phyloP scores from a whole-genome alignment of 2,113 vertebrate genomes.

The Uropsilus gracilis region DNA sequence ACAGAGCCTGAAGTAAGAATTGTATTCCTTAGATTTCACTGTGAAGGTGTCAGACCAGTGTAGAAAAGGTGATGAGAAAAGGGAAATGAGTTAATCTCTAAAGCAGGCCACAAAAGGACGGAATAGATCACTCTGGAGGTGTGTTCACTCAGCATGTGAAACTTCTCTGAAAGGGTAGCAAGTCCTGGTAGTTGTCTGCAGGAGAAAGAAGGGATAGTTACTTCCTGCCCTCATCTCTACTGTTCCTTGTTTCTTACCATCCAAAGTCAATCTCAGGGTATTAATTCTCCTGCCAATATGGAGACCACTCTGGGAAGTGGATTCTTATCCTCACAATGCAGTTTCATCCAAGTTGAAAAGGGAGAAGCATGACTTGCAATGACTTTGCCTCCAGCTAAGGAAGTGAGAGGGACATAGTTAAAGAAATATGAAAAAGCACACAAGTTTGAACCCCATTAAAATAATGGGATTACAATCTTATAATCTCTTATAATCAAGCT shows the following conservation, averaged over 20 bases:
- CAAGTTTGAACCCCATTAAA: not conserved
- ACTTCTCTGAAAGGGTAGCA: not conserved
- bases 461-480: too few species aligned
- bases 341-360: not conserved
- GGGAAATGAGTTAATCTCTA: conserved; percentile 5
- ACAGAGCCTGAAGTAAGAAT: not conserved
- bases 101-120: not conserved
- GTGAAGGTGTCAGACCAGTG: not conserved
- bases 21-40: conserved; percentile 5
- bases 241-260: not conserved
- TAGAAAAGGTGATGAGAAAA: not conserved
- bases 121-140: not conserved
- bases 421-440: conserved; percentile 10
- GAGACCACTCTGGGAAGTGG: not conserved
- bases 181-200: not conserved
- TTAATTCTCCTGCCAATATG: not conserved
- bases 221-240: not conserved
- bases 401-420: not conserved
- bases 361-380: not conserved
- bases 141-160: not conserved
- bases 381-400: not conserved
- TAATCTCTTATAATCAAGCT: conserved; percentile 31
- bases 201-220: not conserved
- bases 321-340: not conserved
- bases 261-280: not conserved